phyloP scores from a whole-genome alignment of 1,140 invertebrate genomes.

The Lucilia sericata region DNA sequence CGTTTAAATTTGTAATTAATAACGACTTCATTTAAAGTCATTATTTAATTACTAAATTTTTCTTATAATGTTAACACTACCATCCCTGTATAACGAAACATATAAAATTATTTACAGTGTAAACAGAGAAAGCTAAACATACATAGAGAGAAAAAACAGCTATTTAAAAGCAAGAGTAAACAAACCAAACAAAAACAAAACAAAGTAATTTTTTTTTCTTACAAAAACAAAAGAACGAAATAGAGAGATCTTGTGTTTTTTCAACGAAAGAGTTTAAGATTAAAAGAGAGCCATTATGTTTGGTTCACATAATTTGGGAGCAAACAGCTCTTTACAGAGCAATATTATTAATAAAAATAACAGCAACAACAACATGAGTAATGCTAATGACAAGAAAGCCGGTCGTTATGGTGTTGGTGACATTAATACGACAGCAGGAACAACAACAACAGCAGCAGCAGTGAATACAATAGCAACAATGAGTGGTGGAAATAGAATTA shows the following conservation, averaged over 20 bases:
- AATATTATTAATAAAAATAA: slow-evolving; percentile 31
- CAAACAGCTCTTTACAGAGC: slow-evolving; percentile 28
- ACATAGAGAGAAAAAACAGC: not conserved
- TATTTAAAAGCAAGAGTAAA: not conserved
- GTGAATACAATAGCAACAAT: not conserved
- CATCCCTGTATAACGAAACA: not conserved
- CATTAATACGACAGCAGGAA: not conserved
- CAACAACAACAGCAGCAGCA: not conserved
- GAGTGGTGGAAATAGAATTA: slow-evolving; percentile 36
- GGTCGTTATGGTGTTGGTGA: slow-evolving; percentile 42
- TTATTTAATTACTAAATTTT: too few relatives aligned
- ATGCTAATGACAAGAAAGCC: slow-evolving; percentile 32
- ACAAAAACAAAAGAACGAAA: not conserved
- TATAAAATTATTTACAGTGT: slow-evolving; percentile 8
- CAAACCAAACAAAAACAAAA: not conserved
- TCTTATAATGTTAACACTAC: too few relatives aligned
- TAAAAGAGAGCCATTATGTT: slow-evolving; percentile 39
- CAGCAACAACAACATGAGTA: not conserved
- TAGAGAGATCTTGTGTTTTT: slow-evolving; percentile 14
- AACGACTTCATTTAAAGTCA: too few relatives aligned
- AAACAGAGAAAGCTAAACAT: not conserved
- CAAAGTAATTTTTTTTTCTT: not conserved
- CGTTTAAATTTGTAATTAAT: too few relatives aligned
- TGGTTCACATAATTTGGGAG: slow-evolving; percentile 33
- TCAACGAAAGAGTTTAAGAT: not conserved